Evolutionary conservation across 30 jellyfish, hydroid and myxozoan genomes (phyloP).

Genomic region (Hydractinia echinata): DNA sequence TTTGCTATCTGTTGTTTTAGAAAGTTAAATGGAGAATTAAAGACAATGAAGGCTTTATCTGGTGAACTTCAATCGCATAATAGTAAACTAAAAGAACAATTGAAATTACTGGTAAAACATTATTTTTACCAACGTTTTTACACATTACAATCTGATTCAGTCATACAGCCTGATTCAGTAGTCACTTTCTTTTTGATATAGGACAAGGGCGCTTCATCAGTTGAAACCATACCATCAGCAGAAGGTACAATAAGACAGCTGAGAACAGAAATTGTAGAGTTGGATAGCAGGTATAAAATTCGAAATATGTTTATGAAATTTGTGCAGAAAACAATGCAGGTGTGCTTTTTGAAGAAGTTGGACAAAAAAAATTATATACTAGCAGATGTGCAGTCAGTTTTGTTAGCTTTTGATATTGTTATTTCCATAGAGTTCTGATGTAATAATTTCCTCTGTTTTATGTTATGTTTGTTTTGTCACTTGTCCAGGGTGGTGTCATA

Average conservation of each 20-base stretch:
- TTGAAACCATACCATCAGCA: conserved; percentile 29
- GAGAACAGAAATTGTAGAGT: conserved; percentile 57
- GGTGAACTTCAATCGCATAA: conserved; percentile 56
- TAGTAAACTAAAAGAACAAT: conserved; percentile 53
- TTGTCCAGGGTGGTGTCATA: conserved; percentile 33
- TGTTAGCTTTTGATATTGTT: background rate
- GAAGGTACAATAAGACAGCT: conserved; percentile 66
- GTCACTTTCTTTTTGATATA: too few species aligned
- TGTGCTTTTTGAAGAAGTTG: too few species aligned
- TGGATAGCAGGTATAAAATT: conserved; percentile 63
- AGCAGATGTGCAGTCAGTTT: background rate
- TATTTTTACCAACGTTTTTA: background rate
- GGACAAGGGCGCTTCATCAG: too few species aligned
- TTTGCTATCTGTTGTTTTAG: conserved; percentile 27
- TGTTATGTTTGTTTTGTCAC: background rate
- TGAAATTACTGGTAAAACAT: conserved; percentile 48
- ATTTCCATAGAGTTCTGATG: too few species aligned
- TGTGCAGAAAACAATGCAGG: too few species aligned
- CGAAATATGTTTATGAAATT: too few species aligned
- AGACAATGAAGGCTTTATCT: conserved; percentile 53
- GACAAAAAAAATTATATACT: too few species aligned
- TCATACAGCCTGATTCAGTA: too few species aligned
- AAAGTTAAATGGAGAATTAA: conserved; percentile 50
- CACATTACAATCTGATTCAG: too few species aligned
- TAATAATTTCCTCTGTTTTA: too few species aligned